These are phyloP conservation scores for Acronicta aceris DNA, from an alignment of 2,888 invertebrate species.

Conservation along the genomic window DNA sequence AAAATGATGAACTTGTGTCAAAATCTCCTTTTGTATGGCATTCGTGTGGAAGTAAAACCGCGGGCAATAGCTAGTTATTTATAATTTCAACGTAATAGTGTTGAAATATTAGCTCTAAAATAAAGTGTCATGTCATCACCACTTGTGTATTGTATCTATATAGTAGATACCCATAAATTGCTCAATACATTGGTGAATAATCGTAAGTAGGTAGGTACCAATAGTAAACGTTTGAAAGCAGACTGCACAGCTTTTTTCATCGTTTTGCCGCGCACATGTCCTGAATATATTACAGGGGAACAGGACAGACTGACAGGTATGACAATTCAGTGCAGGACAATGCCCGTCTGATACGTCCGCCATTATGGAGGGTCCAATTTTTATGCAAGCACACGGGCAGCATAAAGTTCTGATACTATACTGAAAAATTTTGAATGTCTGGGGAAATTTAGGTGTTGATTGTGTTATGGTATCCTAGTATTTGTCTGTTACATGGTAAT, in stretches of 20 bases:
- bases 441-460: conserved; percentile 3
- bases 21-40: no score
- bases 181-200: no score
- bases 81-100: no score
- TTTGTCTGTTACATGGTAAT: no score
- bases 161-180: no score
- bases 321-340: conserved; percentile 47
- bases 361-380: conserved; percentile 34
- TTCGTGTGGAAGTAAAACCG: no score
- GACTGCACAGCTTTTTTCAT: conserved; percentile 25
- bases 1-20: no score
- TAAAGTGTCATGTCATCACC: no score
- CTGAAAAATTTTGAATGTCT: conserved; percentile 25
- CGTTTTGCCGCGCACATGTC: conserved; percentile 35
- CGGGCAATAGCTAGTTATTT: no score
- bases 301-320: conserved; percentile 36
- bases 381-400: conserved; percentile 28
- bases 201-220: background rate
- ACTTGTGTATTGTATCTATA: no score
- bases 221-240: conserved; percentile 24
- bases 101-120: no score
- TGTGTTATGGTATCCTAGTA: background rate
- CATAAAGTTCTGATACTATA: conserved; percentile 25
- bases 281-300: conserved; percentile 33
- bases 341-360: conserved; percentile 19